Conservation (phyloP, 2,888 invertebrate genomes). For the Melolontha melolontha region DNA sequence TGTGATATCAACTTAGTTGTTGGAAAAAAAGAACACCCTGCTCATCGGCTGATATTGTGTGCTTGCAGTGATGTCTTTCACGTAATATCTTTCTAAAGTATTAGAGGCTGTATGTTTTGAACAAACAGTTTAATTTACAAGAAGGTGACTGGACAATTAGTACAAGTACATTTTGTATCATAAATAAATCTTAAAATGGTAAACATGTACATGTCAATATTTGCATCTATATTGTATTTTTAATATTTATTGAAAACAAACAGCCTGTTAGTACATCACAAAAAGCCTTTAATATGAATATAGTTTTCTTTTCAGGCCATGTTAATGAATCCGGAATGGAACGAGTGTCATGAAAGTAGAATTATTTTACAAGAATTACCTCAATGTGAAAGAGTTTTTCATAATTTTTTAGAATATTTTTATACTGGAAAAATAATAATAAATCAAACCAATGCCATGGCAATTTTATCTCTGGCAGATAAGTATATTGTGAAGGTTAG, state of each 20-base stretch:
- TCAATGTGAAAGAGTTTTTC: conserved; percentile 86
- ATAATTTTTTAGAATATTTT: conserved; percentile 85
- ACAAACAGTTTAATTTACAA: not conserved
- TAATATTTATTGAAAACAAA: too few relatives aligned
- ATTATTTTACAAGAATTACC: conserved; percentile 89
- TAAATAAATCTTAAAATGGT: too few relatives aligned
- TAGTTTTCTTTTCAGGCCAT: conserved; percentile 75
- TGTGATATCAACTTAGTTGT: conserved; percentile 90
- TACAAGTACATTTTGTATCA: too few relatives aligned
- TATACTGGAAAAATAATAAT: conserved; percentile 93
- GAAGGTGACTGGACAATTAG: too few relatives aligned
- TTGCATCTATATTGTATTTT: too few relatives aligned
- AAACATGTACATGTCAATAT: too few relatives aligned
- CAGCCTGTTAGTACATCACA: too few relatives aligned
- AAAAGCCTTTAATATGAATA: too few relatives aligned
- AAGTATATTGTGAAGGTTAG: conserved; percentile 92
- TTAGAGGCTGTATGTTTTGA: conserved; percentile 4
- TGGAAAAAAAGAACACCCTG: conserved; percentile 83
- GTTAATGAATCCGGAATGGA: conserved; percentile 95
- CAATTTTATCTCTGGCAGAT: conserved; percentile 90
- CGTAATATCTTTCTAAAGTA: conserved; percentile 65
- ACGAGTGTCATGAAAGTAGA: conserved; percentile 86
- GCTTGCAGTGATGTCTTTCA: conserved; percentile 96
- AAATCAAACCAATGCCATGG: conserved; percentile 85
- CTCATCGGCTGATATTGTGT: conserved; percentile 91